phyloP scores from a whole-genome alignment of 2,797 vertebrate genomes.

The Aviceda cuculoides region DNA sequence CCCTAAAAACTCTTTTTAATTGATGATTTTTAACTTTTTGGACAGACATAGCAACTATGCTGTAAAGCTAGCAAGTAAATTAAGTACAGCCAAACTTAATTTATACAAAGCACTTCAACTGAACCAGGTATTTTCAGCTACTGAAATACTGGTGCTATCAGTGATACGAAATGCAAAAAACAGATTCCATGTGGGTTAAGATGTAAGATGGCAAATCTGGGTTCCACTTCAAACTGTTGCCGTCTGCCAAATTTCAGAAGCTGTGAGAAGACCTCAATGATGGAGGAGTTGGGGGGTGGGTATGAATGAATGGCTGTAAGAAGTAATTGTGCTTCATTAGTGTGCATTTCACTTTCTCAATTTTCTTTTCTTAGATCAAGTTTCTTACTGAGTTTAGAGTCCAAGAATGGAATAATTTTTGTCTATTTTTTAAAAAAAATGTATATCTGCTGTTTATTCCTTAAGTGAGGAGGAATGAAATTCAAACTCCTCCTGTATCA shows the following conservation, averaged over 20 bases:
- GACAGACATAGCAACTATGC: background rate
- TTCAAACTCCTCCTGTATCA: background rate
- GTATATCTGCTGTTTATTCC: background rate
- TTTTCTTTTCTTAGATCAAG: background rate
- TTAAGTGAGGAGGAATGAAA: background rate
- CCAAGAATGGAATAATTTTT: background rate
- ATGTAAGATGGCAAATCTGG: background rate
- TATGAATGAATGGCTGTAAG: background rate
- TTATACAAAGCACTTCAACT: background rate
- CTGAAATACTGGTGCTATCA: background rate
- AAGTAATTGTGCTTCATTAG: background rate
- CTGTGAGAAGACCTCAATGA: background rate
- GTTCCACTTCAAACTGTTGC: background rate
- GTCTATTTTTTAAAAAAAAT: background rate
- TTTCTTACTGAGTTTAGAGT: background rate
- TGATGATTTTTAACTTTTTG: background rate
- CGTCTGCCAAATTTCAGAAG: background rate
- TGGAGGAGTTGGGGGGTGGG: background rate
- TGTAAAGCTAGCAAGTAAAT: background rate
- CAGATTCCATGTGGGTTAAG: background rate
- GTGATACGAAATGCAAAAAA: background rate
- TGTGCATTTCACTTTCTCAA: background rate
- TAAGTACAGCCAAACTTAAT: background rate
- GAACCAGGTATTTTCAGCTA: background rate
- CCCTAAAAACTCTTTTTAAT: background rate